Conservation (phyloP, 2,888 invertebrate species). For the Urechis unicinctus region DNA sequence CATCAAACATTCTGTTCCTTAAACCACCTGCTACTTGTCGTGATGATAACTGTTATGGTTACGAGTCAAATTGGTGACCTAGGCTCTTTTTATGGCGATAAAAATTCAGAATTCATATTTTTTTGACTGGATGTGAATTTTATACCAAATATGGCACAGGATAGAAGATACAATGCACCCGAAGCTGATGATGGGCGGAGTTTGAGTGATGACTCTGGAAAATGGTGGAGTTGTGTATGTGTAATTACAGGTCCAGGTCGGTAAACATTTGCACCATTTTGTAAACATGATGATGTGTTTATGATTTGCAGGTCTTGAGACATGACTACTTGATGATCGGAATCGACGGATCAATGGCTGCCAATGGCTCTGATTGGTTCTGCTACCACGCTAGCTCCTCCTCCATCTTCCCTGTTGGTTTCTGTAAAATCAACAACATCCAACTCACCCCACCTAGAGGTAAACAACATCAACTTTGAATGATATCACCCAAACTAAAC, state of each 20-base stretch:
- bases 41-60: no score
- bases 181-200: no score
- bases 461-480: conserved; percentile 12
- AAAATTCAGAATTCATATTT: background rate
- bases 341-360: conserved; percentile 73
- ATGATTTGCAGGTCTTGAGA: conserved; percentile 64
- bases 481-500: no score
- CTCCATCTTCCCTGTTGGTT: conserved; percentile 91
- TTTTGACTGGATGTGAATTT: no score
- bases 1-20: no score
- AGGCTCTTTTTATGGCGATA: background rate
- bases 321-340: conserved; percentile 94
- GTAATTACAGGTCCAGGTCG: no score
- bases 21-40: no score
- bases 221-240: no score
- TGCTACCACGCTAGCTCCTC: conserved; percentile 92
- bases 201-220: no score
- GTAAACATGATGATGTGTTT: background rate
- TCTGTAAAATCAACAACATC: conserved; percentile 77
- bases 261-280: background rate
- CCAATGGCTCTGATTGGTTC: conserved; percentile 84
- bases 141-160: no score
- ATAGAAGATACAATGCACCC: no score
- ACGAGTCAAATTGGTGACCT: background rate
- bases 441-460: conserved; percentile 77